Evolutionary conservation across 2,113 vertebrate genomes (phyloP), one percentile per base, ranked within the genome.

Genomic region (Ptyas mucosa): DNA sequence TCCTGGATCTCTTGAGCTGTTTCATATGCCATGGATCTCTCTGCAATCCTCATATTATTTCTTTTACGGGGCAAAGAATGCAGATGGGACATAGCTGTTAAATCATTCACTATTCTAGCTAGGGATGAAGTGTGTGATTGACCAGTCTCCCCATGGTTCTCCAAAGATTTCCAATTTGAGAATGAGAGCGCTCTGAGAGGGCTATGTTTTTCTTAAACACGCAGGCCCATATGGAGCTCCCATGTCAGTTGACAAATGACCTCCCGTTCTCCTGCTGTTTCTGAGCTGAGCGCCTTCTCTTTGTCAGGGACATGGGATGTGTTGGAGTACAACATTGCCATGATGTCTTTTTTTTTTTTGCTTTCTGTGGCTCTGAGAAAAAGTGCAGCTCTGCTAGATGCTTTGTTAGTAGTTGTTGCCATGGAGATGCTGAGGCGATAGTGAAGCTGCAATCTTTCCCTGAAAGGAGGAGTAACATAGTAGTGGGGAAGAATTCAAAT

Each of bases 331-430:
- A 64, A 43, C 34, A 49, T 87, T 87, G 55, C 18, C 39, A 49
- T 18, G 52, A 26, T 49, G 52, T 85, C 51, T 69, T 14, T 85
- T 87, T 64, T 64, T 15, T 39, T 8, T 34, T 89, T 24, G 10
- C 75, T 54, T 87, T 90, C 49, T 55, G 39, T 49, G 26, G 87
- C 24, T 90, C 89, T 55, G 69, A 58, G 26, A 55, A 51, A 91
- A 88, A 88, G 85, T 64, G n/a, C 58, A 54, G 58, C n/a, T 49
- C 23, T 55, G 10, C 49, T 53, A 51, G 92, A 88, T 75, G 89
- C 92, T 91, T 93, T 93, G 92, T 93, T 93, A 75, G 88, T 81
- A 58, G 58, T 87, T 55, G 92, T 91, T 93, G 51, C 51, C 58
- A 91, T 93, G 85, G 92, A 49, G 85, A 93, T 15, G 18, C 52